Base-by-base conservation (phyloP, 2,113 vertebrate genomes). In the Lagopus leucura region DNA sequence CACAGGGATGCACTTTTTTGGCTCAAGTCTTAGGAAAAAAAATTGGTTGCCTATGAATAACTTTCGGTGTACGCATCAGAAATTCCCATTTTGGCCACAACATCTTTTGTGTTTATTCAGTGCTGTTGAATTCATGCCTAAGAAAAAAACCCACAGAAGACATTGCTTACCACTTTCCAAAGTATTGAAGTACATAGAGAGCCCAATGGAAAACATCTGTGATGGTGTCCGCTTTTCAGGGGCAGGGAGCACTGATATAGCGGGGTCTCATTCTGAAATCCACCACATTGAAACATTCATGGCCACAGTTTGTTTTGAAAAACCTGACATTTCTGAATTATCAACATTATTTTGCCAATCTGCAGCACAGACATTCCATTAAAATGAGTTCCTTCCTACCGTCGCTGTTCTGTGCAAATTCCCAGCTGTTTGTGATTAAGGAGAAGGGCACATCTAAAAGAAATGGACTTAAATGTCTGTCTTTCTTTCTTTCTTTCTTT, bases 331-430 rank as follows among this genome's bases (percentile, higher is more conserved):
- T 83, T 82, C 43, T 82, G 30, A 25, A 3, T 89, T 86, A 91
- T 32, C 54, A 80, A 25, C 60, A n/a, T 94, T 11, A 5, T 52
- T 88, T 55, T 73, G 72, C 22, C 79, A 76, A 52, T 80, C 75
- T 91, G 75, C 54, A 86, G 52, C 2, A 11, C 82, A 96, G 95
- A 92, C 94, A 93, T 97, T 96, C 93, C 91, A 83, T 86, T 90
- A 52, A 83, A 94, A 89, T 92, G 84, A 96, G 79, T 88, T 95
- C 64, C 79, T 93, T 92, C 88, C 85, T 91, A 64, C 64, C 89
- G 92, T 92, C 38, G n/a, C 85, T 74, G 48, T 85, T 95, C 32
- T 92, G 78, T 94, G 95, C 65, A 92, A 80, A 93, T 91, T 86
- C 70, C 71, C 94, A 93, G 82, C 82, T 95, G 91, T 80, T 91